phyloP scores from a whole-genome alignment of 2,113 vertebrate species.

The Megatriorchis doriae region DNA sequence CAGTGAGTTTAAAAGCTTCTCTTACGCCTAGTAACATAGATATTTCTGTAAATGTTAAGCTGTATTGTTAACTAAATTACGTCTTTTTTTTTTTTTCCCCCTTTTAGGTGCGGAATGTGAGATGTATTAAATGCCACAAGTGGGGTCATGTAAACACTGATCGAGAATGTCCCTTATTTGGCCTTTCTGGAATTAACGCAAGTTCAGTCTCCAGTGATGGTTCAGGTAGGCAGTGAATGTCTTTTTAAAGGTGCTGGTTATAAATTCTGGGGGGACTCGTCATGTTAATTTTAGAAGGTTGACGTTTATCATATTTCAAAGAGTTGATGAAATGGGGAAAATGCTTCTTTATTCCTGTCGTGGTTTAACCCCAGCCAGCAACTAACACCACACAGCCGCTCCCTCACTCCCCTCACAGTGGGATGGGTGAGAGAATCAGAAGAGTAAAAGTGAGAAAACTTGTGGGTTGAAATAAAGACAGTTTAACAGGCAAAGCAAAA shows the following conservation, averaged over 20 bases:
- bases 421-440: too few species aligned
- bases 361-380: too few species aligned
- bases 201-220: constrained; percentile 88
- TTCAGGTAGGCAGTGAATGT: constrained; percentile 76
- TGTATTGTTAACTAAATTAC: not conserved
- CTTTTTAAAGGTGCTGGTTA: not conserved
- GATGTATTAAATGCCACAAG: constrained; percentile 98
- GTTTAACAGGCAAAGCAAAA: too few species aligned
- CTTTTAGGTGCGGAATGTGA: constrained; percentile 92
- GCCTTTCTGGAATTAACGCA: constrained; percentile 98
- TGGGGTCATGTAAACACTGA: constrained; percentile 99
- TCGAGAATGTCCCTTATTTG: constrained; percentile 94
- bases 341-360: not conserved
- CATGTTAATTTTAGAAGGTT: not conserved
- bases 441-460: too few species aligned
- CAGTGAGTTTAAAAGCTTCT: constrained; percentile 1
- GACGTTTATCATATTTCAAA: not conserved
- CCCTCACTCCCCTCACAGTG: too few species aligned
- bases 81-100: not conserved
- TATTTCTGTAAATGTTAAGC: not conserved
- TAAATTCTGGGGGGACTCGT: not conserved
- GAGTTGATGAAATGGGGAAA: not conserved
- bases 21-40: not conserved
- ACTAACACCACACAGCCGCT: too few species aligned
- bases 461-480: too few species aligned